Evolutionary conservation across 2,888 invertebrate species (phyloP).

Genomic region (Copidosoma aretas): DNA sequence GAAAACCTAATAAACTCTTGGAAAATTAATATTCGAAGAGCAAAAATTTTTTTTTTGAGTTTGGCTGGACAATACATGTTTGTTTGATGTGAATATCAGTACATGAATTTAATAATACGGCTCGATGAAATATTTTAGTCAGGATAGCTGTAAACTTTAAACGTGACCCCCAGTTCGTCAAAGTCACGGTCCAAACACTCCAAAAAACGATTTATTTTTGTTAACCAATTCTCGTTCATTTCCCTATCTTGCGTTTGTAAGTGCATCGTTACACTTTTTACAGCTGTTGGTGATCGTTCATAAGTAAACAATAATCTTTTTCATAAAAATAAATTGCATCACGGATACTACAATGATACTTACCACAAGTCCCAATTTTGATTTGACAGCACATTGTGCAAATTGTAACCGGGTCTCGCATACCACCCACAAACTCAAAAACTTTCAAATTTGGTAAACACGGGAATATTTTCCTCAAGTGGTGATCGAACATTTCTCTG

Average conservation of each 20-base stretch:
- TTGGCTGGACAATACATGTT: no score
- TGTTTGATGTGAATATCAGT: no score
- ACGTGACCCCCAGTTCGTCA: conserved; percentile 6
- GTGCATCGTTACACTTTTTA: conserved; percentile 4
- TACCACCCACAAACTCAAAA: conserved; percentile 19
- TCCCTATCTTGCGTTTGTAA: conserved; percentile 2
- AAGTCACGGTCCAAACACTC: conserved; percentile 8
- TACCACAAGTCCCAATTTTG: conserved; percentile 15
- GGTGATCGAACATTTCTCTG: conserved; percentile 22
- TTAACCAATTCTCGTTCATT: background rate
- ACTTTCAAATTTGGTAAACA: conserved; percentile 20
- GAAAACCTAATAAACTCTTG: no score
- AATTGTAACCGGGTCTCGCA: conserved; percentile 21
- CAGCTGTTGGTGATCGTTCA: background rate
- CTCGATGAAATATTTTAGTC: background rate
- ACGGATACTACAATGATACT: background rate
- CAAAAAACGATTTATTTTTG: conserved; percentile 4
- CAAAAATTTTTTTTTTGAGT: no score
- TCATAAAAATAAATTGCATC: no score
- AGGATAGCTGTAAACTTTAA: conserved; percentile 12
- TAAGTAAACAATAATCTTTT: no score
- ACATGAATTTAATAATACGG: no score
- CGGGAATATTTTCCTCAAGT: conserved; percentile 24
- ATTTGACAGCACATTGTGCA: conserved; percentile 32
- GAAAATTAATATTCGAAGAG: no score